Evolutionary conservation across 2,888 invertebrate species (phyloP).

Genomic region (Smittia sp.): DNA sequence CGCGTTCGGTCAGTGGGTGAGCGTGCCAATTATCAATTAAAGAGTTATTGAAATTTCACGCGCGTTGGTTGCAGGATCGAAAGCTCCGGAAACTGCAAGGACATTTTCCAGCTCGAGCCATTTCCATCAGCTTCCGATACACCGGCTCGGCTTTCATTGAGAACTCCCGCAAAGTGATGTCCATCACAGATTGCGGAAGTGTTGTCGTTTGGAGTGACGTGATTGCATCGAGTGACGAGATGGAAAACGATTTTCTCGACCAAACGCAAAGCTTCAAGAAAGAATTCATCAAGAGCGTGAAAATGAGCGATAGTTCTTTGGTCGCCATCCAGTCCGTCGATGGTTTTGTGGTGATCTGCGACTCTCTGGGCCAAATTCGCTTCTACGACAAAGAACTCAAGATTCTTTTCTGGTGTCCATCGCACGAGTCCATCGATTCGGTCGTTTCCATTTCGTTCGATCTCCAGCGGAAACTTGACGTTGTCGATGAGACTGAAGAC

Average conservation of each 20-base stretch:
- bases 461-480: too few species aligned
- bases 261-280: conserved; percentile 11
- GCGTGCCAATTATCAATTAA: conserved; percentile 43
- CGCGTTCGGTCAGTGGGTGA: conserved; percentile 42
- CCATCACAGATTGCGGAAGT: conserved; percentile 55
- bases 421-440: conserved; percentile 20
- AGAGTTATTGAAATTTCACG: conserved; percentile 44
- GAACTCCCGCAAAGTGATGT: conserved; percentile 56
- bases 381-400: conserved; percentile 61
- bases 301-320: conserved; percentile 49
- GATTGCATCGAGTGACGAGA: conserved; percentile 46
- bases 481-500: neutral
- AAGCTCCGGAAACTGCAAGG: neutral
- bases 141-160: conserved; percentile 58
- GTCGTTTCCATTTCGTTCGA: conserved; percentile 18
- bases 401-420: conserved; percentile 59
- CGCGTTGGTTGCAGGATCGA: too few species aligned
- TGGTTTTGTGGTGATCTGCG: conserved; percentile 60
- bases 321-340: conserved; percentile 57
- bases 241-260: too few species aligned
- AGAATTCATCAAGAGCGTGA: conserved; percentile 31
- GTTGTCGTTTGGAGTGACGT: conserved; percentile 58
- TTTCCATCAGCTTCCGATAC: conserved; percentile 52
- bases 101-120: conserved; percentile 41
- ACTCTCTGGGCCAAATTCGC: conserved; percentile 56